Conservation (phyloP, 2,113 vertebrate genomes). For the Oplegnathus fasciatus region DNA sequence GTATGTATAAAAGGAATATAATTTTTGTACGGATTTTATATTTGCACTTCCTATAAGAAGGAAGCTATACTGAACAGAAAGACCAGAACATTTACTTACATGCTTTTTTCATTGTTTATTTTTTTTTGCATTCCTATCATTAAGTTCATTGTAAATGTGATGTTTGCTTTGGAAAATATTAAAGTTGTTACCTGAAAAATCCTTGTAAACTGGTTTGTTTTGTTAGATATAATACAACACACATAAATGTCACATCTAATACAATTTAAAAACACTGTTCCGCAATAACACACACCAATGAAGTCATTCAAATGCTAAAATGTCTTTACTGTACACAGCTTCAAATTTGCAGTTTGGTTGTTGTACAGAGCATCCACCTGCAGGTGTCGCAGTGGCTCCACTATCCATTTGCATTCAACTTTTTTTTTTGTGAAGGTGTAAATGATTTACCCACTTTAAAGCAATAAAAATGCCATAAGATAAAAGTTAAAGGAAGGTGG, state of each 20-base stretch:
- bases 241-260: neutral
- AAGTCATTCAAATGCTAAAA: neutral
- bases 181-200: neutral
- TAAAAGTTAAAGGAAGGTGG: no score
- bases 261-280: neutral
- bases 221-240: neutral
- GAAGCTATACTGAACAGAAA: neutral
- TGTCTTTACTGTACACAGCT: neutral
- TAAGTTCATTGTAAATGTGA: neutral
- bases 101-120: neutral
- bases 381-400: constrained; percentile 54
- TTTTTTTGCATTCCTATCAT: neutral
- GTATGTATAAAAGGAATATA: neutral
- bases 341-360: neutral
- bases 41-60: neutral
- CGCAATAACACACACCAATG: neutral
- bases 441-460: neutral
- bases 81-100: neutral
- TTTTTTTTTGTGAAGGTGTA: neutral
- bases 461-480: neutral
- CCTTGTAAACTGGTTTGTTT: neutral
- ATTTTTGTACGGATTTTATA: neutral
- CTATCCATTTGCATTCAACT: no score
- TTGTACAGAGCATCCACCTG: neutral
- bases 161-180: neutral